These are phyloP conservation scores for Motacilla tschutschensis DNA, from an alignment of 2,113 vertebrate genomes.

Conservation along the genomic window DNA sequence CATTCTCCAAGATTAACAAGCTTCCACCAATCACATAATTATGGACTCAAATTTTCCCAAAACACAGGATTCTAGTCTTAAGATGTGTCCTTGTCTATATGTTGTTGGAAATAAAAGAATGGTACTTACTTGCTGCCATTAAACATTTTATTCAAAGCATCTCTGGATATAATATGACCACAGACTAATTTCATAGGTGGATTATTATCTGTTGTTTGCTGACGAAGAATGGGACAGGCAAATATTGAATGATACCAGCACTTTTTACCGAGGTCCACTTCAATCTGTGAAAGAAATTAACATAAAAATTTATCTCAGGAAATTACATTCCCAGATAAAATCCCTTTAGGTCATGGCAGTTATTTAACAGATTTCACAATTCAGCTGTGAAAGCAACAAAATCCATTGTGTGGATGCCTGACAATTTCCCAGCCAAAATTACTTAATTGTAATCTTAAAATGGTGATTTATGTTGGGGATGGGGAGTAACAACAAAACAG, in stretches of 20 bases:
- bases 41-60: neutral
- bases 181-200: constrained; percentile 88
- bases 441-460: neutral
- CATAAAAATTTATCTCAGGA: neutral
- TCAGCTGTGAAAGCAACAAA: neutral
- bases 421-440: neutral
- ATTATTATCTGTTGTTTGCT: constrained; percentile 86
- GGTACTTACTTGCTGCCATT: constrained; percentile 87
- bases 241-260: constrained; percentile 90
- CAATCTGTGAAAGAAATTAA: constrained; percentile 73
- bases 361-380: neutral
- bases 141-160: constrained; percentile 89
- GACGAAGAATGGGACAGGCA: constrained; percentile 86
- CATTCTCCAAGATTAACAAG: neutral
- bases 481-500: neutral
- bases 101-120: neutral
- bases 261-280: constrained; percentile 86
- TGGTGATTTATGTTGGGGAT: neutral
- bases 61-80: neutral
- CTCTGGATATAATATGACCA: constrained; percentile 87
- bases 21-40: neutral
- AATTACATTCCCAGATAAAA: neutral
- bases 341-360: neutral
- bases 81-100: neutral
- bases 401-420: neutral